Base-by-base conservation (phyloP, 1,140 invertebrate species). In the Drosophila nigrodunni region DNA sequence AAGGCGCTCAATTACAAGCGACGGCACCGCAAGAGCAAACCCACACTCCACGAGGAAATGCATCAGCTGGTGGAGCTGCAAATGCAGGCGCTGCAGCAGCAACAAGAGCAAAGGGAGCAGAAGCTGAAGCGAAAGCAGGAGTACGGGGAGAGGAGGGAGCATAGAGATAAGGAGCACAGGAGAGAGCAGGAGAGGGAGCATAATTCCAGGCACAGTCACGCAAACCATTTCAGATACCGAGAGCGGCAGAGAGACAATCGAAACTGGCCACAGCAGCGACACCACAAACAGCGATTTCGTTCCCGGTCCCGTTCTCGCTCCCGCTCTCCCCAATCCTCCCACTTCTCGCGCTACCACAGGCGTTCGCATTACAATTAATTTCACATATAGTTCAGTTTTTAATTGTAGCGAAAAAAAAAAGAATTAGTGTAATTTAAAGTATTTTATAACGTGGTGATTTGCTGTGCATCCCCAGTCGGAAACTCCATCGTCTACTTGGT, bases 401-500 rank as follows among this genome's bases (percentile, higher is more conserved):
- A 67, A 57, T 67, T 30, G 35, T 54, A 50, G 61, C 62, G 50
- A 52, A 41, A 59, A 41, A 58, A 73, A 54, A 76, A 64, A 49
- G 47, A 37, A 65, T 30, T 30, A 30, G 3, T 57, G 59, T 47
- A 25, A 54, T 54, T 30, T 49, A 52, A 57, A 55, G 52, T 65
- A 65, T 65, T 30, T 65, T 46, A 52, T 43, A 64, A 52, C 41
- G 55, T 8, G 55, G 25, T 52, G 34, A 25, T 25, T 30, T 52
- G 11, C 50, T 35, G 11, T 43, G 41, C 1, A n/a, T 13, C 30
- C 15, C 30, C 9, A 9, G 30, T 2, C 3, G 25, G 15, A 9
- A 10, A 7, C 6, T 8, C 1, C 9, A 1, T 30, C 2, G 55
- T 90, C 95, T 95, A 99, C 94, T 99, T 99, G 13, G 98, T 99